Conservation (phyloP, 2,888 invertebrate genomes). For the Gastrophysa polygoni region DNA sequence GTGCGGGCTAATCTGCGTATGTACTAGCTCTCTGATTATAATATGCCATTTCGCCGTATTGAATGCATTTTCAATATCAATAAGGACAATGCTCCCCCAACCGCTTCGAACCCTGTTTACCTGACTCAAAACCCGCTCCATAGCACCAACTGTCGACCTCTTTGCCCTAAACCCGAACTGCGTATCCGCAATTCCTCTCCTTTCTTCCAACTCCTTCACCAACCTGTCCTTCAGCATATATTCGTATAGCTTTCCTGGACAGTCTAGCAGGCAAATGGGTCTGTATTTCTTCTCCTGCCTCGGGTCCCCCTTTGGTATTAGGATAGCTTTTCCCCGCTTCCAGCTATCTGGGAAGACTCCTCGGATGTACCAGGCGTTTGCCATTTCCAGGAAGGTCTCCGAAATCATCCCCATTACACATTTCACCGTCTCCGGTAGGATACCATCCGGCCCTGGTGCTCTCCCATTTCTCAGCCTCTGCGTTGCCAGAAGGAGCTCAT, state of each 20-base stretch:
- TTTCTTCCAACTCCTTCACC: slow-evolving; percentile 11
- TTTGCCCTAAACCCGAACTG: too few relatives aligned
- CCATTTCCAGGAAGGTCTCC: neutral
- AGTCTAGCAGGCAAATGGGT: slow-evolving; percentile 29
- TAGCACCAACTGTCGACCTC: too few relatives aligned
- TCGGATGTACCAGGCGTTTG: slow-evolving; percentile 2
- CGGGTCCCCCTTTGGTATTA: slow-evolving; percentile 13
- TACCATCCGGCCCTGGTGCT: slow-evolving; percentile 23
- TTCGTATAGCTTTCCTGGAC: slow-evolving; percentile 22
- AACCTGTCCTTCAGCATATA: slow-evolving; percentile 14
- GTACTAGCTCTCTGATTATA: too few relatives aligned
- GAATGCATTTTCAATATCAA: too few relatives aligned
- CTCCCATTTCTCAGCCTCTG: slow-evolving; percentile 7
- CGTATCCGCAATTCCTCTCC: neutral
- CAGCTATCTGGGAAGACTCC: slow-evolving; percentile 15
- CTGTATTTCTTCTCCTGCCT: slow-evolving; percentile 7
- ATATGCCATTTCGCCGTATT: too few relatives aligned
- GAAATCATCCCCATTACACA: neutral
- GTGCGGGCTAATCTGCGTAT: too few relatives aligned
- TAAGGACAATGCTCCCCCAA: too few relatives aligned
- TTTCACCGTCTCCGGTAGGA: slow-evolving; percentile 20
- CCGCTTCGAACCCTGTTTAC: too few relatives aligned
- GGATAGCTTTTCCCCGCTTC: slow-evolving; percentile 22
- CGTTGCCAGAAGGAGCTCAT: slow-evolving; percentile 14
- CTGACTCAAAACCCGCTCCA: too few relatives aligned